Percentiles rank a stretch among this genome's conserved stretches.
These are phyloP conservation scores for Drosophila austrosaltans DNA, from an alignment of 2,888 invertebrate genomes.

Conservation along the genomic window DNA sequence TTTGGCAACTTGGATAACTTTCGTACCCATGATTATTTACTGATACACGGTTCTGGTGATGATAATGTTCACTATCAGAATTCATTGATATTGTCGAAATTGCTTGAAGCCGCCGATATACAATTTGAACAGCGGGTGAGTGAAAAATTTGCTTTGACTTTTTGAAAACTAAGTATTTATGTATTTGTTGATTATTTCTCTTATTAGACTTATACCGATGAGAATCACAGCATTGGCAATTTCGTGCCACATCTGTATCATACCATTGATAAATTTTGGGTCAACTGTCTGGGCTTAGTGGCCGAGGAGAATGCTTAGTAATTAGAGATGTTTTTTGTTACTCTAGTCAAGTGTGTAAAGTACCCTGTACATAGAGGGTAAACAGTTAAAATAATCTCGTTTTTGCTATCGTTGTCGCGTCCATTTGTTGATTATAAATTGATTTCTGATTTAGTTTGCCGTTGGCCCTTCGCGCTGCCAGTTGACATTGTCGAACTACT, in stretches of 20 bases:
- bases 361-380: constrained; percentile 10
- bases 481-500: not conserved
- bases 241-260: constrained; percentile 92
- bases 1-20: constrained; percentile 87
- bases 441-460: constrained; percentile 41
- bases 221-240: constrained; percentile 89
- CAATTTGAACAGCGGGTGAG: constrained; percentile 92
- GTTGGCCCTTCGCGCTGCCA: constrained; percentile 1
- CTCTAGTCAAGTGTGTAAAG: constrained; percentile 31
- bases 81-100: constrained; percentile 90
- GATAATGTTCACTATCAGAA: constrained; percentile 96
- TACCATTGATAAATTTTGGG: constrained; percentile 91
- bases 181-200: not conserved
- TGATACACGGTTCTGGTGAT: constrained; percentile 95
- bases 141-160: not conserved
- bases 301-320: constrained; percentile 23
- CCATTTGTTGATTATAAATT: constrained; percentile 45
- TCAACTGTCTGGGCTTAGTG: constrained; percentile 85
- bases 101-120: constrained; percentile 90
- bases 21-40: constrained; percentile 88
- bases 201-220: constrained; percentile 91
- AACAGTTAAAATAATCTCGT: not conserved
- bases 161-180: not conserved
- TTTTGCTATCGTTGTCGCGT: not conserved
- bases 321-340: not conserved